Percentiles rank a stretch among this genome's conserved stretches.
Evolutionary conservation across 1,140 invertebrate genomes (phyloP).

Genomic region (Globodera rostochiensis): DNA sequence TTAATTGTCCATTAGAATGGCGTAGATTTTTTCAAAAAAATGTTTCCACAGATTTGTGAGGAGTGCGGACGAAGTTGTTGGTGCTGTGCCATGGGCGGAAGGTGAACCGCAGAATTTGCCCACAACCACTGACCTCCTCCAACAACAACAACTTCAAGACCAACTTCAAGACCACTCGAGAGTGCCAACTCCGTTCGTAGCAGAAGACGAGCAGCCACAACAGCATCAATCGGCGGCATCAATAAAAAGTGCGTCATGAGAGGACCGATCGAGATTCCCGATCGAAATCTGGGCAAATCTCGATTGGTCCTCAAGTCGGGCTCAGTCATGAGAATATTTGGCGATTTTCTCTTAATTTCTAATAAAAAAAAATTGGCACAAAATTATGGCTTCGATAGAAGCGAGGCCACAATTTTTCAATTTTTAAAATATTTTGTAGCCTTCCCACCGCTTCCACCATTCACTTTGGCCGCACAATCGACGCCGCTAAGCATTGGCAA

Average conservation of each 20-base stretch:
- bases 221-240: not conserved
- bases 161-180: not conserved
- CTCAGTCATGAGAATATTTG: too few relatives aligned
- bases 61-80: not conserved
- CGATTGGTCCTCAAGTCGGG: too few relatives aligned
- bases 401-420: not conserved
- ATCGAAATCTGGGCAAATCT: too few relatives aligned
- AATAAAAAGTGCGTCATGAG: too few relatives aligned
- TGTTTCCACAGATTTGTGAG: not conserved
- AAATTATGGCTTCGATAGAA: too few relatives aligned
- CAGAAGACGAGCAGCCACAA: not conserved
- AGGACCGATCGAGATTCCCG: too few relatives aligned
- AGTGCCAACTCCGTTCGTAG: conserved; percentile 21
- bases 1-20: too few relatives aligned
- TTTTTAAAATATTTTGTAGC: not conserved
- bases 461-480: not conserved
- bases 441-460: not conserved
- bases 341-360: too few relatives aligned
- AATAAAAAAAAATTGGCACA: too few relatives aligned
- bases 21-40: too few relatives aligned
- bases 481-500: not conserved
- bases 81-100: not conserved
- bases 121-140: not conserved
- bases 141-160: not conserved
- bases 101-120: too few relatives aligned